Percentiles rank a stretch among this genome's conserved stretches.
Evolutionary conservation across 2,888 invertebrate species (phyloP).

Genomic region (Slavum lentiscoides): DNA sequence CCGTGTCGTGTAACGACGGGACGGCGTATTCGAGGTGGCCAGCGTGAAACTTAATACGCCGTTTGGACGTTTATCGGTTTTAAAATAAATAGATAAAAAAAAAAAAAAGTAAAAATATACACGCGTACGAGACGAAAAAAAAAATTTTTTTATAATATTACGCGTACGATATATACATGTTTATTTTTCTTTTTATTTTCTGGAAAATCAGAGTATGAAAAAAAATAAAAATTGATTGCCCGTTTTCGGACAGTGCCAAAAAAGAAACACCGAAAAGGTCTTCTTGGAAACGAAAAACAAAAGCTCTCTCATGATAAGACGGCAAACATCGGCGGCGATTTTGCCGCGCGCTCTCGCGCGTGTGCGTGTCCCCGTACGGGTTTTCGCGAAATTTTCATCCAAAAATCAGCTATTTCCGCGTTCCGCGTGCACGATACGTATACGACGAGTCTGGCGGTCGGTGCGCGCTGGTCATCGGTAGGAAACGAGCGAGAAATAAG

Average conservation of each 20-base stretch:
- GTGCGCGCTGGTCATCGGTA: neutral
- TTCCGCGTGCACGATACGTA: neutral
- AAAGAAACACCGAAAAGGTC: conserved; percentile 32
- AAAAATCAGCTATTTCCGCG: conserved; percentile 29
- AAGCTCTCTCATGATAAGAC: conserved; percentile 42
- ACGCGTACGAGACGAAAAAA: neutral
- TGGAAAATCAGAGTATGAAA: conserved; percentile 13
- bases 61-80: conserved; percentile 45
- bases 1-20: neutral
- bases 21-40: conserved; percentile 33
- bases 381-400: neutral
- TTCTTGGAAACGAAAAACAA: conserved; percentile 50
- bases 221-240: conserved; percentile 40
- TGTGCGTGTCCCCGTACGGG: neutral
- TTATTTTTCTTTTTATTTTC: neutral
- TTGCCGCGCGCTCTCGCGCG: no score
- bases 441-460: neutral
- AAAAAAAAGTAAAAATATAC: conserved; percentile 20
- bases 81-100: conserved; percentile 29
- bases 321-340: conserved; percentile 34
- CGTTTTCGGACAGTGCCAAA: conserved; percentile 49
- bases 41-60: conserved; percentile 46
- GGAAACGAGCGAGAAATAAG: neutral
- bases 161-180: neutral
- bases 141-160: neutral